Evolutionary conservation across 1,140 invertebrate species (phyloP).

Genomic region (Ladona fulva): DNA sequence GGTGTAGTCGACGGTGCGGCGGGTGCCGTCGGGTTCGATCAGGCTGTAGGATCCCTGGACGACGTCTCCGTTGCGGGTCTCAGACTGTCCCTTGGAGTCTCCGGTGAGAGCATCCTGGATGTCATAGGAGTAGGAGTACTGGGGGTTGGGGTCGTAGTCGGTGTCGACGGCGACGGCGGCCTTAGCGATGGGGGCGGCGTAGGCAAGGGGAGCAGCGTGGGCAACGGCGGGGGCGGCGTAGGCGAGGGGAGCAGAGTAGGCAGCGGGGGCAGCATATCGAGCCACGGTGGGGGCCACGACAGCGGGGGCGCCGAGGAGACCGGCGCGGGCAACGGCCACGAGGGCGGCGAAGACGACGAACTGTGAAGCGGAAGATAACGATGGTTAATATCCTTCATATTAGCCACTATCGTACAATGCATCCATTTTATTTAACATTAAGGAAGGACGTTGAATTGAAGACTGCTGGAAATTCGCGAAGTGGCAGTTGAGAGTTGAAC

Average conservation of each 20-base stretch:
- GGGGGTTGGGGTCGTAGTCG: conserved; percentile 42
- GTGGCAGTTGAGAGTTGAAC: no score
- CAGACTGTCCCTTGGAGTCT: conserved; percentile 43
- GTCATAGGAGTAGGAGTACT: conserved; percentile 45
- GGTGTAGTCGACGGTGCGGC: conserved; percentile 45
- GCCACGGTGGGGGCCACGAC: conserved; percentile 20
- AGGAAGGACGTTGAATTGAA: no score
- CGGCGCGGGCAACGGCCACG: conserved; percentile 37
- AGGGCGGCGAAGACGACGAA: conserved; percentile 37
- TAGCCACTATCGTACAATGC: no score
- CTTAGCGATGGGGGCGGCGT: conserved; percentile 21
- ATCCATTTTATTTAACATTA: no score
- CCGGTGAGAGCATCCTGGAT: conserved; percentile 44
- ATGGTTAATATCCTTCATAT: no score
- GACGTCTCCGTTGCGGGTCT: conserved; percentile 42
- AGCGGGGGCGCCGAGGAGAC: conserved; percentile 29
- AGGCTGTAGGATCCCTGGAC: conserved; percentile 46
- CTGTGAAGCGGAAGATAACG: conserved; percentile 28
- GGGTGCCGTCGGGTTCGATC: conserved; percentile 46
- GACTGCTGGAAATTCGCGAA: no score
- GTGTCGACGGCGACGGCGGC: conserved; percentile 29
- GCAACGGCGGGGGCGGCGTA: conserved; percentile 22
- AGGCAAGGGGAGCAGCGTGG: conserved; percentile 24
- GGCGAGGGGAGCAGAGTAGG: conserved; percentile 21
- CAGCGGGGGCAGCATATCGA: conserved; percentile 22